These are phyloP conservation scores for Cladorhizidae sp. DNA, from an alignment of 37 sponge, comb jelly and placozoan species.

Conservation along the genomic window DNA sequence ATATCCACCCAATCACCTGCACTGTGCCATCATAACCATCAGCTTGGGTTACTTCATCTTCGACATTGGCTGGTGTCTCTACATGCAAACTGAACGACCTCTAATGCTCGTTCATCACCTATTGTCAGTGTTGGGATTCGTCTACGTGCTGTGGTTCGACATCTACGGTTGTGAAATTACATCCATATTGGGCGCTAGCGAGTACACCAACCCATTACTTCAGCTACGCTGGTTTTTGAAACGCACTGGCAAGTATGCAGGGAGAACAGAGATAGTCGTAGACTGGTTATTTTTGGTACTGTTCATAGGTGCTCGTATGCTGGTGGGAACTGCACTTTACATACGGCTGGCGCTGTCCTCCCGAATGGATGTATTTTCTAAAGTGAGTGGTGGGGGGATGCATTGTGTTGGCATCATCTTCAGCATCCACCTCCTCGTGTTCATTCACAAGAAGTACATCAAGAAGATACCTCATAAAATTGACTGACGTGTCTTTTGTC, in stretches of 20 bases:
- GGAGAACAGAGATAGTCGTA: constrained; percentile 16
- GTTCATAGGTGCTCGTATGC: constrained; percentile 44
- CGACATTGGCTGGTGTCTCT: constrained; percentile 84
- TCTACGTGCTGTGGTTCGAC: constrained; percentile 36
- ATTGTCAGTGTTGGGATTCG: constrained; percentile 68
- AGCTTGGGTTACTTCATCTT: constrained; percentile 89
- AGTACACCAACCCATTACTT: constrained; percentile 73
- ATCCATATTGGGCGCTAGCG: constrained; percentile 65
- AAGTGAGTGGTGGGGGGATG: constrained; percentile 32
- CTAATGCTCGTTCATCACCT: constrained; percentile 87
- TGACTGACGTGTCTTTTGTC: no score
- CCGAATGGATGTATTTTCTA: constrained; percentile 19
- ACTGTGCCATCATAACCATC: constrained; percentile 58
- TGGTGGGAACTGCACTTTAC: constrained; percentile 33
- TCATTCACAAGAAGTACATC: constrained; percentile 23
- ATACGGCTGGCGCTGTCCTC: constrained; percentile 8
- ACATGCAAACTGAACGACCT: constrained; percentile 55
- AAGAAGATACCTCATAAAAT: background rate
- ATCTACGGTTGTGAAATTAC: constrained; percentile 64
- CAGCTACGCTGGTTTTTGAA: constrained; percentile 76
- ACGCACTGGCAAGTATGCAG: constrained; percentile 26
- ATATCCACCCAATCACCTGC: constrained; percentile 53
- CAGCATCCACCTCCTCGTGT: constrained; percentile 38
- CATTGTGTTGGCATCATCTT: constrained; percentile 55
- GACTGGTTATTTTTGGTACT: constrained; percentile 43